These are phyloP conservation scores for Sinocyclocheilus rhinocerous DNA, from an alignment of 2,113 vertebrate species.

Conservation along the genomic window DNA sequence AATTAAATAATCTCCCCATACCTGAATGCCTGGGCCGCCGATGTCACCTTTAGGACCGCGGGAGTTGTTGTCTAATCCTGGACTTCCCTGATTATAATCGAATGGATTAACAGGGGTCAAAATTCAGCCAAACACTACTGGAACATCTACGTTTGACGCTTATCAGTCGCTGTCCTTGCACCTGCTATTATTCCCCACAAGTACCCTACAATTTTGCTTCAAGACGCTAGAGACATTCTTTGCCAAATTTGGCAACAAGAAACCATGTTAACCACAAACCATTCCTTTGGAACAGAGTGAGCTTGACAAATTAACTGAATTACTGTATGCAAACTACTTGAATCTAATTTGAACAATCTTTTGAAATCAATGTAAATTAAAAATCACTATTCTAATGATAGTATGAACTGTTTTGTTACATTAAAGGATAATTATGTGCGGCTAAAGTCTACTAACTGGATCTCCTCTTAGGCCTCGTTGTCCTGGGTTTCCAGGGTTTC, in stretches of 20 bases:
- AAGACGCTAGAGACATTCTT: neutral
- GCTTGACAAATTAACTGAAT: neutral
- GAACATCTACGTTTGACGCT: neutral
- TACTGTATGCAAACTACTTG: neutral
- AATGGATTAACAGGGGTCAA: neutral
- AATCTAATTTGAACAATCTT: neutral
- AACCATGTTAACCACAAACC: neutral
- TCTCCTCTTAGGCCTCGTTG: slow-evolving; percentile 83
- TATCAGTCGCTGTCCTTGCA: neutral
- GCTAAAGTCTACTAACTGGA: slow-evolving; percentile 71
- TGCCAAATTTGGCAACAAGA: neutral
- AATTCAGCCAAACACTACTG: neutral
- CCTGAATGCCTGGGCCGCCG: slow-evolving; percentile 77
- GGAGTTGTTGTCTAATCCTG: slow-evolving; percentile 71
- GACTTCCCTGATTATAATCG: slow-evolving; percentile 72
- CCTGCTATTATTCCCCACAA: too few species aligned
- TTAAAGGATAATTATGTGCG: neutral
- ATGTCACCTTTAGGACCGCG: slow-evolving; percentile 77
- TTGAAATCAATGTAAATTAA: neutral
- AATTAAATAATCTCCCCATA: slow-evolving; percentile 57
- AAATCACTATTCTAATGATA: neutral
- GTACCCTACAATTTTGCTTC: neutral
- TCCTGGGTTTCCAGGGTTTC: slow-evolving; percentile 74
- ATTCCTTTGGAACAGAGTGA: neutral
- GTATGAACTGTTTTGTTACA: neutral